Base-by-base conservation (phyloP, 2,797 vertebrate genomes). In the Chanos chanos region DNA sequence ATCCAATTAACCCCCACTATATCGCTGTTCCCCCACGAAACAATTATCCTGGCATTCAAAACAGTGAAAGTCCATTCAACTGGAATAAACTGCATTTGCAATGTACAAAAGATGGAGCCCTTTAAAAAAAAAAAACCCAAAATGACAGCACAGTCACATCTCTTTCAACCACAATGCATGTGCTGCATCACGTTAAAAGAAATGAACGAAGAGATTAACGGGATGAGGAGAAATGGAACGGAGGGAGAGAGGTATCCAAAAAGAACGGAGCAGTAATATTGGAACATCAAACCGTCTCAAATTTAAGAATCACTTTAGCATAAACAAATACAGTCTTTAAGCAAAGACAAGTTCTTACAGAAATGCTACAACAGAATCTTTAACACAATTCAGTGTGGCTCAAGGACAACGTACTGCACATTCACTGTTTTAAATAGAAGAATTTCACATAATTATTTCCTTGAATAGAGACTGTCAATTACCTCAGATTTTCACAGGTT, bases 281-380 rank as follows among this genome's bases (percentile, higher is more conserved):
- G 43, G 27, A 47, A 73, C 64, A 76, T 53, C 43, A 48, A 51
- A 72, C 48, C 70, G 53, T 39, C 63, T 18, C 40, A 64, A 67
- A 50, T 5, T 50, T 49, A 70, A 71, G 37, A 64, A 56, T 63
- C 19, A 25, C 15, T 61, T 6, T 65, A 51, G 75, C 57, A 81
- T 81, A 78, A 81, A 82, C 74, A 70, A 85, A 85, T 82, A 84
- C 81, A 83, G 76, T 83, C 74, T 85, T 87, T 85, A 82, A 80
- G 69, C 75, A 62, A 80, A 75, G 76, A 75, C 87, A 73, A 83
- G 73, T 58, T 86, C 68, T 67, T 72, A 80, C 84, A 80, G 61
- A 65, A 84, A 82, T 81, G 73, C 81, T 85, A 82, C 84, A 78
- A 66, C 84, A 66, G 86, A 89, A 56, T 57, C 83, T 84, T 78